Percentiles rank a stretch among this genome's conserved stretches.
These are phyloP conservation scores for Typhlichthys eigenmanni DNA, from an alignment of 2,797 vertebrate genomes.

Conservation along the genomic window DNA sequence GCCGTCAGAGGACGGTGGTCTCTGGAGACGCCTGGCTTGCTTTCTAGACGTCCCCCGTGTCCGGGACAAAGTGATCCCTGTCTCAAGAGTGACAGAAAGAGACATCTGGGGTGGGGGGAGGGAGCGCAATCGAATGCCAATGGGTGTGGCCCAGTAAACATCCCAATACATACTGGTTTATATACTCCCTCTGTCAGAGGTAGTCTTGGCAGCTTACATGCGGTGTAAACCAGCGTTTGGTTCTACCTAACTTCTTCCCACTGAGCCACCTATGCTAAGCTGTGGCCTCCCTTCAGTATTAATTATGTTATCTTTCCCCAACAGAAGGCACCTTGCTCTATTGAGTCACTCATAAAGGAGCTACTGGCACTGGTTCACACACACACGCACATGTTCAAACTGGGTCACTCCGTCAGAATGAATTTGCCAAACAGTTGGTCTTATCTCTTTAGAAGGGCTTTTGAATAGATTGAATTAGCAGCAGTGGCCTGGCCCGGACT, in stretches of 20 bases:
- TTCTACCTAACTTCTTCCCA: background rate
- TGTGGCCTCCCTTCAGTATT: slow-evolving; percentile 25
- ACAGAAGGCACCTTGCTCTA: slow-evolving; percentile 27
- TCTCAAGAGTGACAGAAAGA: too few species aligned
- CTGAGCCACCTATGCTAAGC: slow-evolving; percentile 3
- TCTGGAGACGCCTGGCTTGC: too few species aligned
- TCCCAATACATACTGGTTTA: too few species aligned
- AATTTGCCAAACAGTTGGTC: slow-evolving; percentile 29
- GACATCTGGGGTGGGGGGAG: too few species aligned
- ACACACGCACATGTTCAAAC: background rate
- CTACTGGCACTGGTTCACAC: slow-evolving; percentile 4
- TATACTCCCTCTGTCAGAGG: too few species aligned
- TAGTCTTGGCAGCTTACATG: too few species aligned
- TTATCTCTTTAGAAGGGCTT: slow-evolving; percentile 39
- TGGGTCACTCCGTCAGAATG: slow-evolving; percentile 3
- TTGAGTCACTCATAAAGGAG: slow-evolving; percentile 44
- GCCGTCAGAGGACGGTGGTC: too few species aligned
- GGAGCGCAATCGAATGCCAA: too few species aligned
- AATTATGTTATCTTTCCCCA: slow-evolving; percentile 50
- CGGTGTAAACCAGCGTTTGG: background rate
- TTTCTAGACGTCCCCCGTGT: too few species aligned
- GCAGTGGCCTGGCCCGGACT: slow-evolving; percentile 12
- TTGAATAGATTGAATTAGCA: slow-evolving; percentile 37
- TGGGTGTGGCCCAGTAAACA: too few species aligned
- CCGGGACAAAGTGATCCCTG: too few species aligned